Evolutionary conservation across 1,140 invertebrate species (phyloP).

Genomic region (Mercenaria mercenaria): DNA sequence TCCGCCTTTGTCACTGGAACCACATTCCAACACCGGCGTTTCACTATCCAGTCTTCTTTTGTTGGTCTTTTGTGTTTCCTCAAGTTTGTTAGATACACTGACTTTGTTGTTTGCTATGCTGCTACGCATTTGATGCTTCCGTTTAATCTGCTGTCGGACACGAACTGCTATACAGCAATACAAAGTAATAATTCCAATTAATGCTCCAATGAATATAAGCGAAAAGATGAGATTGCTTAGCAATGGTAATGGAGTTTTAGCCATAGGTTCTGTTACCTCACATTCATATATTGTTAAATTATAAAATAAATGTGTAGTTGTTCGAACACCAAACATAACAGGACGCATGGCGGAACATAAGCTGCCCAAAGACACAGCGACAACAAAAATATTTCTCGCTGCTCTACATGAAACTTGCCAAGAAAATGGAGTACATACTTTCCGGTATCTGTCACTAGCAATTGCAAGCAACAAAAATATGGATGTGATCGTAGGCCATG

Average conservation of each 20-base stretch:
- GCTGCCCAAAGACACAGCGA: background rate
- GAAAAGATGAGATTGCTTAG: too few relatives aligned
- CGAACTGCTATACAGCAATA: background rate
- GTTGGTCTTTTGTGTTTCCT: too few relatives aligned
- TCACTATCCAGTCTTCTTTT: too few relatives aligned
- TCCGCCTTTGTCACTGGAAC: too few relatives aligned
- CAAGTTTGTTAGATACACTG: too few relatives aligned
- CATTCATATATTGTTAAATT: constrained; percentile 26
- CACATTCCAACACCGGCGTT: too few relatives aligned
- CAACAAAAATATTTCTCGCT: background rate
- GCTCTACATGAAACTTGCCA: constrained; percentile 18
- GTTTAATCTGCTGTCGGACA: background rate
- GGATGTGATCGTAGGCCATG: background rate
- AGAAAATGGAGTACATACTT: constrained; percentile 16
- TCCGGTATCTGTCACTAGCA: constrained; percentile 30
- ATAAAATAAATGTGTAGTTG: background rate
- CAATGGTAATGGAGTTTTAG: too few relatives aligned
- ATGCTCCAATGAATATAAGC: background rate
- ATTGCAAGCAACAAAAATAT: background rate
- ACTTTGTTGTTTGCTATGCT: too few relatives aligned
- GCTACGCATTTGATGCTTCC: background rate
- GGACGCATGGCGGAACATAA: background rate
- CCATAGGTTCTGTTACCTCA: constrained; percentile 20
- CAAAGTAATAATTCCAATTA: background rate
- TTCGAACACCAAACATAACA: background rate